Evolutionary conservation across 2,113 vertebrate species (phyloP).

Genomic region (Morone saxatilis): DNA sequence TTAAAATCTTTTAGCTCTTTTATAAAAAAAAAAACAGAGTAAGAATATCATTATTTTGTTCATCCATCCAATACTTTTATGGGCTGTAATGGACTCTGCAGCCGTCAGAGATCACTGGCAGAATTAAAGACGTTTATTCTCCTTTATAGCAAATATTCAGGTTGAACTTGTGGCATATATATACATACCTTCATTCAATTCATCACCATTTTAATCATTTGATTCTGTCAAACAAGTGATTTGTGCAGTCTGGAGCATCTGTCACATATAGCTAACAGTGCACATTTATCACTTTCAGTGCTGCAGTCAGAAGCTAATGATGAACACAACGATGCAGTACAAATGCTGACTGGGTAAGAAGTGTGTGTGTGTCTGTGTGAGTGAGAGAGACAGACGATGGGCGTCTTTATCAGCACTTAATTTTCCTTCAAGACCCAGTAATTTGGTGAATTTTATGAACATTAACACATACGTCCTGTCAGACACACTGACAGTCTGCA

Average conservation of each 20-base stretch:
- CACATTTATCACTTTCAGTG: conserved; percentile 49
- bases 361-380: conserved; percentile 10
- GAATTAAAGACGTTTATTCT: not conserved
- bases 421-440: conserved; percentile 10
- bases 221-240: conserved; percentile 27
- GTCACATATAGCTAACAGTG: conserved; percentile 7
- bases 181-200: too few species aligned
- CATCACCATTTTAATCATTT: conserved; percentile 7
- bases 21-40: not conserved
- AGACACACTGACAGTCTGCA: not conserved
- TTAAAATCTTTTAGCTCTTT: not conserved
- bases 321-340: conserved; percentile 27
- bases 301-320: conserved; percentile 42
- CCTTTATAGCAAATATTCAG: conserved; percentile 11
- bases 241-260: conserved; percentile 37
- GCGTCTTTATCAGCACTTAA: conserved; percentile 27
- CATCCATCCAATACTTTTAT: conserved; percentile 1
- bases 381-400: not conserved
- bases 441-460: conserved; percentile 36
- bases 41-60: conserved; percentile 9
- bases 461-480: conserved; percentile 16
- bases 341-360: conserved; percentile 29
- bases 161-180: conserved; percentile 9
- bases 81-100: conserved; percentile 15
- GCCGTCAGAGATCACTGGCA: conserved; percentile 11